Percentiles rank a stretch among this genome's conserved stretches.
Conservation (phyloP, 2,113 vertebrate genomes). For the Thomomys bottae region DNA sequence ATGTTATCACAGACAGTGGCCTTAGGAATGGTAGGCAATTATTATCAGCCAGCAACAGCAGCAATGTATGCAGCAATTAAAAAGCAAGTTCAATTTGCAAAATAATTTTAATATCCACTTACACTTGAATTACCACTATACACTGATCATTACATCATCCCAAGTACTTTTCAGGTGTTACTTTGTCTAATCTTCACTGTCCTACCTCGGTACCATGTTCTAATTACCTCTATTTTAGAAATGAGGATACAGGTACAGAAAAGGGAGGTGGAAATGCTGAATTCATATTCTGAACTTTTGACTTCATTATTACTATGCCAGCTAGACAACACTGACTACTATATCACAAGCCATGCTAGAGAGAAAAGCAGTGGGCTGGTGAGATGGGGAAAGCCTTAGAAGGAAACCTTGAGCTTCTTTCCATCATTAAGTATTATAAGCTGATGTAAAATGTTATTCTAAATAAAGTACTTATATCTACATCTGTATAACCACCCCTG, state of each 20-base stretch:
- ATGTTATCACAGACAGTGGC: neutral
- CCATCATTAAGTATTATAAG: neutral
- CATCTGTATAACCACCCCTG: neutral
- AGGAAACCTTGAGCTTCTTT: neutral
- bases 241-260: conserved; percentile 15
- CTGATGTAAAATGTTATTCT: neutral
- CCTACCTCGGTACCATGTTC: neutral
- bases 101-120: neutral
- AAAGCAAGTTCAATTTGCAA: neutral
- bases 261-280: neutral
- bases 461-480: neutral
- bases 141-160: neutral
- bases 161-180: neutral
- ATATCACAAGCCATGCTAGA: neutral
- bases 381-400: neutral
- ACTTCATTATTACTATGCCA: neutral
- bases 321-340: neutral
- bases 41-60: neutral
- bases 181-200: neutral
- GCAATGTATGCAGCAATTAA: neutral
- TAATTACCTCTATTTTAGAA: conserved; percentile 7
- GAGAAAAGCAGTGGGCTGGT: neutral
- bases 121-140: neutral
- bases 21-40: neutral
- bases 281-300: neutral